These are phyloP conservation scores for Eubasilissa splendida DNA, from an alignment of 2,888 invertebrate genomes.

Conservation along the genomic window DNA sequence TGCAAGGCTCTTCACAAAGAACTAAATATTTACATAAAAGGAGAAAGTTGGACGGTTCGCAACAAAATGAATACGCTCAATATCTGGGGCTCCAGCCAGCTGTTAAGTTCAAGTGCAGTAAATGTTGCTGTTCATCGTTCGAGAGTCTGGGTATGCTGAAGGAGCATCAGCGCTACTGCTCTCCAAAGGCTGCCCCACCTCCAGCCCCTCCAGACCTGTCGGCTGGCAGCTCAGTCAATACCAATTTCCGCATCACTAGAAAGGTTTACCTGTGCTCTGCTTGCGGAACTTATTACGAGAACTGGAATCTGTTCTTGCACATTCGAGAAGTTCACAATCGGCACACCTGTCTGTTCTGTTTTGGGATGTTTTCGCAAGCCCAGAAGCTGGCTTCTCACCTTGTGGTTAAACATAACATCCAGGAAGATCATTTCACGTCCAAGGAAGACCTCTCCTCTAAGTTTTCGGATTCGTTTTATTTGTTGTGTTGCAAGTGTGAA, in stretches of 20 bases:
- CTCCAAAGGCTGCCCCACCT: constrained; percentile 67
- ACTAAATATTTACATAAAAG: constrained; percentile 63
- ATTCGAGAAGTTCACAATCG: constrained; percentile 88
- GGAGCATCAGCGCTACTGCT: constrained; percentile 79
- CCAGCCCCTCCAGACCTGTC: constrained; percentile 62
- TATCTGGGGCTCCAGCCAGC: constrained; percentile 81
- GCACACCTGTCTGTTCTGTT: constrained; percentile 87
- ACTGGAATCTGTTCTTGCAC: constrained; percentile 89
- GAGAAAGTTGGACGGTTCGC: constrained; percentile 66
- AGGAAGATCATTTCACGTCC: constrained; percentile 78
- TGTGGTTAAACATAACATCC: constrained; percentile 83
- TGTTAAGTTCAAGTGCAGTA: constrained; percentile 82
- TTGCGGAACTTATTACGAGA: constrained; percentile 88
- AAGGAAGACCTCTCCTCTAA: constrained; percentile 79
- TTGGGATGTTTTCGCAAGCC: constrained; percentile 86
- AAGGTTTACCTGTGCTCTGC: constrained; percentile 88
- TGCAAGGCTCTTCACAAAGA: constrained; percentile 32
- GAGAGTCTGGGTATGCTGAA: constrained; percentile 78
- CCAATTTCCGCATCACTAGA: constrained; percentile 78
- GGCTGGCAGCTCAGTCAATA: constrained; percentile 62
- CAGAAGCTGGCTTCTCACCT: constrained; percentile 86
- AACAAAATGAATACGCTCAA: constrained; percentile 77
- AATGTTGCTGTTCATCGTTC: constrained; percentile 80
- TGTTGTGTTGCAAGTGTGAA: constrained; percentile 88
- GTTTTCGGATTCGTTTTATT: constrained; percentile 79